phyloP scores from a whole-genome alignment of 1,140 invertebrate species.

The Chrysoperla carnea region DNA sequence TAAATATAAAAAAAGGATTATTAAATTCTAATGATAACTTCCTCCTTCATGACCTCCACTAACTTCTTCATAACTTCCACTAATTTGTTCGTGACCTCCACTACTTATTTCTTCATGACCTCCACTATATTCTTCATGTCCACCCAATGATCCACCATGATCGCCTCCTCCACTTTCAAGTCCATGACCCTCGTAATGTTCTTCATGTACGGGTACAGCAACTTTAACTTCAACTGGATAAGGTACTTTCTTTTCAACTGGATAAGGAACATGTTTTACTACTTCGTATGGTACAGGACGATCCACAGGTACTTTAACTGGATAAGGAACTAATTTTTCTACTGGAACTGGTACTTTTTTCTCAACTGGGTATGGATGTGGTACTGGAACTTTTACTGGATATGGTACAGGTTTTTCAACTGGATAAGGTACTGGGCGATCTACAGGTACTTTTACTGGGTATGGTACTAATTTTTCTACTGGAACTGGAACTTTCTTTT shows the following conservation, averaged over 20 bases:
- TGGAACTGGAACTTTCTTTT: constrained; percentile 23
- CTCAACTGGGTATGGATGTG: constrained; percentile 33
- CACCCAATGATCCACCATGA: constrained; percentile 8
- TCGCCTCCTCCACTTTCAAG: constrained; percentile 12
- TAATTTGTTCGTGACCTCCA: constrained; percentile 11
- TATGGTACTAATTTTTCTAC: constrained; percentile 33
- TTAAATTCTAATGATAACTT: no score
- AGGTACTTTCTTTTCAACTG: constrained; percentile 31
- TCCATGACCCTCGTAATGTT: constrained; percentile 14
- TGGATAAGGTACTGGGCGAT: constrained; percentile 38
- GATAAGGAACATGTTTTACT: constrained; percentile 41
- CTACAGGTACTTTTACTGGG: constrained; percentile 26
- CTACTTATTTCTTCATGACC: background rate
- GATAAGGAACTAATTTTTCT: constrained; percentile 43
- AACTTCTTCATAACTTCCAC: constrained; percentile 5
- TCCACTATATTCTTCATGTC: constrained; percentile 3
- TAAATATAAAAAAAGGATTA: no score
- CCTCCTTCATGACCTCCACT: no score
- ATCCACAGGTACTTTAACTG: constrained; percentile 42
- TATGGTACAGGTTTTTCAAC: constrained; percentile 39
- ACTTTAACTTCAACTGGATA: constrained; percentile 49
- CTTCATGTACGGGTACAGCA: constrained; percentile 29
- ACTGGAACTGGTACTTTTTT: constrained; percentile 35
- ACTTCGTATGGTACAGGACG: constrained; percentile 44
- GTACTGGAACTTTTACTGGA: constrained; percentile 36